Percentiles rank a stretch among this genome's conserved stretches.
phyloP scores from a whole-genome alignment of 2,888 invertebrate species.

The Nipponacmea schrenckii region DNA sequence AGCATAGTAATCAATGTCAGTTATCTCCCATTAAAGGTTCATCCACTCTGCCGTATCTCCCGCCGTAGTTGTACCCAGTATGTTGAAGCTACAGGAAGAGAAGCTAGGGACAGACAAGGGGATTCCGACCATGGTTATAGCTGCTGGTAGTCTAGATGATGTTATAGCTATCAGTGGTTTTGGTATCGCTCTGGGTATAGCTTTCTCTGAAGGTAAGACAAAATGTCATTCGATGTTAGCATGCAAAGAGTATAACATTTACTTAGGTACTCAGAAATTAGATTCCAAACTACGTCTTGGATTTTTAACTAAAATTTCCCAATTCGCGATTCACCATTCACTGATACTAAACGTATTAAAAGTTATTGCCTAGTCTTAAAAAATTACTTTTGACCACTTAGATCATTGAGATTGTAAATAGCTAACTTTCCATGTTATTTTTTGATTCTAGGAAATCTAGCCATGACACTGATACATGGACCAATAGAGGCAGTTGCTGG shows the following conservation, averaged over 20 bases:
- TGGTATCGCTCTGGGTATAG: slow-evolving; percentile 84
- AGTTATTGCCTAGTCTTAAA: no score
- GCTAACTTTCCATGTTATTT: no score
- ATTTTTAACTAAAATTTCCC: no score
- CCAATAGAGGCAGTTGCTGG: slow-evolving; percentile 70
- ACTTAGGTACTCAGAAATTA: no score
- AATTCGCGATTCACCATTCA: no score
- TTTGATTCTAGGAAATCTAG: slow-evolving; percentile 19
- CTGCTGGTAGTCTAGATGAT: slow-evolving; percentile 91
- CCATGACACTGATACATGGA: slow-evolving; percentile 44
- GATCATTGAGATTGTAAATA: no score
- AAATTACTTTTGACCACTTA: no score
- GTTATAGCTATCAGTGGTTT: slow-evolving; percentile 91
- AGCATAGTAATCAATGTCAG: no score
- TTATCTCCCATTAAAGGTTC: slow-evolving; percentile 31
- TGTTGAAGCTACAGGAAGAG: slow-evolving; percentile 83
- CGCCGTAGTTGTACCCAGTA: slow-evolving; percentile 91
- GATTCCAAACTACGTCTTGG: no score
- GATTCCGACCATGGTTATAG: slow-evolving; percentile 91
- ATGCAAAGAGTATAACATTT: no score
- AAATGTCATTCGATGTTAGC: no score
- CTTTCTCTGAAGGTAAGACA: slow-evolving; percentile 59
- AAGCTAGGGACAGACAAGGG: slow-evolving; percentile 92
- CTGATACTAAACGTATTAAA: no score
- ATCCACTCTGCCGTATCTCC: slow-evolving; percentile 86